These are phyloP conservation scores for Ctenochaetus hawaiiensis DNA, from an alignment of 2,797 vertebrate genomes.

Conservation along the genomic window DNA sequence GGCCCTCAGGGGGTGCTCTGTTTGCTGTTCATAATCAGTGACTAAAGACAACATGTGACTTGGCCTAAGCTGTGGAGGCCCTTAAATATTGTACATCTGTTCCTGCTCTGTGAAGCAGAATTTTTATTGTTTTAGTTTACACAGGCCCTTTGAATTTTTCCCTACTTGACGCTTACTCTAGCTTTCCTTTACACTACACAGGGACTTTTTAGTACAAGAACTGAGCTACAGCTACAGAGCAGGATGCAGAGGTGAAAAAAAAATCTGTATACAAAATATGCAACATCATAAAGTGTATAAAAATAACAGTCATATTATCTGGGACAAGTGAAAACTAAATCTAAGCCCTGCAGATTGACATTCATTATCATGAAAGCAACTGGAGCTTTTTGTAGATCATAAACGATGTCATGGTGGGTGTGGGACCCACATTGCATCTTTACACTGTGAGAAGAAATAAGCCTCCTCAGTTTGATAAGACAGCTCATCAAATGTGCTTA, in stretches of 20 bases:
- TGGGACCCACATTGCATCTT: conserved; percentile 19
- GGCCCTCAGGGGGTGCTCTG: conserved; percentile 19
- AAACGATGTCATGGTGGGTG: conserved; percentile 44
- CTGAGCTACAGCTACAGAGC: background rate
- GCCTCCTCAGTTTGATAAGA: conserved; percentile 41
- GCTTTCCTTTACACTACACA: conserved; percentile 13
- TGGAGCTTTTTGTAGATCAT: conserved; percentile 28
- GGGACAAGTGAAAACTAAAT: conserved; percentile 20
- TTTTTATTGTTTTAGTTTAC: background rate
- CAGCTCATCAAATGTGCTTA: conserved; percentile 37
- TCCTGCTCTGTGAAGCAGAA: background rate
- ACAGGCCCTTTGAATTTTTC: background rate
- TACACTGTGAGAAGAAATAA: conserved; percentile 39
- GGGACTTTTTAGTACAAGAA: background rate
- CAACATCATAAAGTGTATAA: conserved; percentile 12
- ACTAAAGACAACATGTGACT: conserved; percentile 5
- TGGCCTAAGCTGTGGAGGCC: conserved; percentile 16
- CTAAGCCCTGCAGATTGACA: conserved; percentile 44
- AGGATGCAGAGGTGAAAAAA: conserved; percentile 1
- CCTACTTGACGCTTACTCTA: background rate
- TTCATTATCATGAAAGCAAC: conserved; percentile 38
- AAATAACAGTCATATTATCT: conserved; percentile 47
- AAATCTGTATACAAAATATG: background rate
- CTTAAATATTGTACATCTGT: too few species aligned
- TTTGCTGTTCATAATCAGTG: conserved; percentile 5